Percentiles rank a stretch among this genome's conserved stretches.
Conservation (phyloP, 1,140 invertebrate genomes). For the Melitaea cinxia region DNA sequence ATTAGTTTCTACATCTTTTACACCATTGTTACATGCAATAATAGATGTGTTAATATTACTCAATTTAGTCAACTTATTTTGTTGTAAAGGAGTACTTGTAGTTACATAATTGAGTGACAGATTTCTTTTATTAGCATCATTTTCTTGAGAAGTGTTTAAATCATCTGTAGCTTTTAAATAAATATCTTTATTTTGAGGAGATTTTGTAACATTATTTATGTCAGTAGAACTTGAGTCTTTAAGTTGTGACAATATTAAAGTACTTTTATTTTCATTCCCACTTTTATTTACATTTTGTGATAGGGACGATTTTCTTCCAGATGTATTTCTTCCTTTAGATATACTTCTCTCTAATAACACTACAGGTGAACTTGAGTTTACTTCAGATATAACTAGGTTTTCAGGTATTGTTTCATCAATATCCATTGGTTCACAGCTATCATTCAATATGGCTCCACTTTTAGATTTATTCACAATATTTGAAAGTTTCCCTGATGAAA, state of each 20-base stretch:
- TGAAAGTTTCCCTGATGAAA: conserved; percentile 18
- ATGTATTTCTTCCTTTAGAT: conserved; percentile 27
- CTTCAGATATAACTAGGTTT: conserved; percentile 38
- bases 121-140: conserved; percentile 52
- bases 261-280: conserved; percentile 62
- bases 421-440: conserved; percentile 70
- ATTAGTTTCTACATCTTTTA: conserved; percentile 3
- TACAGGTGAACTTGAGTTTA: conserved; percentile 8
- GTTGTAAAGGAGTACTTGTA: conserved; percentile 69
- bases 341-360: not conserved
- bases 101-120: conserved; percentile 52
- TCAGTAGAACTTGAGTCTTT: conserved; percentile 55
- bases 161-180: conserved; percentile 47
- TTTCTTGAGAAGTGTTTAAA: conserved; percentile 49
- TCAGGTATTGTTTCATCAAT: conserved; percentile 67
- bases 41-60: conserved; percentile 55
- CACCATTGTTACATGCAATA: conserved; percentile 45
- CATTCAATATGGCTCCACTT: conserved; percentile 31
- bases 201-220: conserved; percentile 45
- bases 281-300: conserved; percentile 47
- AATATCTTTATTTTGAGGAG: conserved; percentile 42
- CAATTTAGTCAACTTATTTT: conserved; percentile 54
- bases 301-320: conserved; percentile 42
- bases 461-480: conserved; percentile 22
- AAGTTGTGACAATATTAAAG: conserved; percentile 61